Conservation (phyloP, 1,140 invertebrate genomes). For the Laodelphax striatellus region DNA sequence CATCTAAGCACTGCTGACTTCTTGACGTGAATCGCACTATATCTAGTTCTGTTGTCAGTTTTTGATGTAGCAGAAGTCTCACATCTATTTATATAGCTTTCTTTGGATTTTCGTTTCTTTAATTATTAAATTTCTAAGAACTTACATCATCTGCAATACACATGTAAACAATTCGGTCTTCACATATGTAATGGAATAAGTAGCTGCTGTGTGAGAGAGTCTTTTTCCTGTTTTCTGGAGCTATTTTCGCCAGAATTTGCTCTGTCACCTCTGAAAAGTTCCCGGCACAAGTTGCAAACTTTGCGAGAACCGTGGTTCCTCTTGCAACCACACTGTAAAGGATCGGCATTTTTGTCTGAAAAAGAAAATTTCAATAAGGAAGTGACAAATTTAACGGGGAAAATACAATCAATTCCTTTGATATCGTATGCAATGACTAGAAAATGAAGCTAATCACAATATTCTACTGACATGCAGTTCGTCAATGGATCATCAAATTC, state of each 20-base stretch:
- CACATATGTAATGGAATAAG: conserved; percentile 82
- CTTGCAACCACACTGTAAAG: conserved; percentile 79
- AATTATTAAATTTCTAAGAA: conserved; percentile 26
- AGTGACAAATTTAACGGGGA: no score
- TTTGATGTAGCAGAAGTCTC: no score
- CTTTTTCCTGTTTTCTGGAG: conserved; percentile 72
- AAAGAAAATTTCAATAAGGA: neutral
- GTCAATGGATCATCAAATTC: no score
- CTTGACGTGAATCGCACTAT: no score
- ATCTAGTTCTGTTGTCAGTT: no score
- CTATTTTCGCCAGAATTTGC: conserved; percentile 76
- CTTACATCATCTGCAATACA: conserved; percentile 93
- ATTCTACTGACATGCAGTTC: no score
- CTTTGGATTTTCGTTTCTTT: no score
- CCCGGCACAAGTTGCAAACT: conserved; percentile 80
- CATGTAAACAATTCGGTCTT: conserved; percentile 79
- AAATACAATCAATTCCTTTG: no score
- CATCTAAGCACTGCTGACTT: no score
- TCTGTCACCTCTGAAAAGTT: conserved; percentile 91
- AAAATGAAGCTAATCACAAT: no score
- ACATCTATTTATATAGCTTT: no score
- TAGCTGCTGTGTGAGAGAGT: conserved; percentile 88
- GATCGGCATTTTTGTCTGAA: conserved; percentile 55
- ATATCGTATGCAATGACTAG: no score
- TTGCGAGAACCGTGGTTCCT: conserved; percentile 76